Conservation (phyloP, 2,113 vertebrate genomes). For the Pelecanus crispus region DNA sequence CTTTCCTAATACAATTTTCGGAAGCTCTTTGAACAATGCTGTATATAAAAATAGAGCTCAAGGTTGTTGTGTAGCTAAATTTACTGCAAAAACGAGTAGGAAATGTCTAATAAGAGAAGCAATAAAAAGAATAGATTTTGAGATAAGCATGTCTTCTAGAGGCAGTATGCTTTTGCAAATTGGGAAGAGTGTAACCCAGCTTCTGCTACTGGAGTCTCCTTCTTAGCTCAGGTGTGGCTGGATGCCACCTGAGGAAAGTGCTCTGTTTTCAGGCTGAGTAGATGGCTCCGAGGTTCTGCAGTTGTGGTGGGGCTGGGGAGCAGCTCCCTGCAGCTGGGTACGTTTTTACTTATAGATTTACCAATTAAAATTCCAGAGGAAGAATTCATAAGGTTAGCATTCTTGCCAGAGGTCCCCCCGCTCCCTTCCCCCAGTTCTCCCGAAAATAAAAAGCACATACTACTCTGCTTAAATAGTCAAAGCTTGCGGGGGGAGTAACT, state of each 20-base stretch:
- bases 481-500: background rate
- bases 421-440: constrained; percentile 10
- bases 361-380: constrained; percentile 61
- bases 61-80: constrained; percentile 41
- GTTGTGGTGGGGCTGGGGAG: constrained; percentile 27
- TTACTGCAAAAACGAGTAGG: constrained; percentile 41
- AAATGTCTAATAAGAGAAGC: constrained; percentile 63
- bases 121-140: constrained; percentile 49
- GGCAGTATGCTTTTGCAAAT: background rate
- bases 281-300: background rate
- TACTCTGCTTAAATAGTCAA: background rate
- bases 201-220: background rate
- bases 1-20: constrained; percentile 38
- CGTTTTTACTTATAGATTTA: constrained; percentile 58
- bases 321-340: constrained; percentile 59
- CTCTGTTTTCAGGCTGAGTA: background rate
- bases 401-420: constrained; percentile 3
- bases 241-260: background rate
- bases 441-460: background rate
- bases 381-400: constrained; percentile 59
- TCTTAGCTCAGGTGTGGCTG: constrained; percentile 44
- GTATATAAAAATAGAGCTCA: constrained; percentile 43
- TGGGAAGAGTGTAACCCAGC: background rate
- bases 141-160: constrained; percentile 46
- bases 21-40: constrained; percentile 54